phyloP scores from a whole-genome alignment of 2,113 vertebrate genomes.

The Pangasianodon gigas region DNA sequence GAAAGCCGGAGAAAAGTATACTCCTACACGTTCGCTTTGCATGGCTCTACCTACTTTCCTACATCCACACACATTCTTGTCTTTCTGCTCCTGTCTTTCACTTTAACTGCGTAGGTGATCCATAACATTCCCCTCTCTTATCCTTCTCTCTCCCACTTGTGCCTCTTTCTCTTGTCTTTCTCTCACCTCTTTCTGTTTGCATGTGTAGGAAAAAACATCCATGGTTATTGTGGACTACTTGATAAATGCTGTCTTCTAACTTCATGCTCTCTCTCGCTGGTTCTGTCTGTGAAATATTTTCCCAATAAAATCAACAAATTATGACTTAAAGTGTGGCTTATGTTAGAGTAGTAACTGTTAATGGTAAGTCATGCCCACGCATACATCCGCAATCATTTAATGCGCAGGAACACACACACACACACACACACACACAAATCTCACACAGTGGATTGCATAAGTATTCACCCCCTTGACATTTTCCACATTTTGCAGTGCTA shows the following conservation, averaged over 20 bases:
- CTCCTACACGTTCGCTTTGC: slow-evolving; percentile 33
- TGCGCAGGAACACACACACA: background rate
- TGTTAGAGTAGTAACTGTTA: background rate
- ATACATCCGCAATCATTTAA: background rate
- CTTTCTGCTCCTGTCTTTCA: background rate
- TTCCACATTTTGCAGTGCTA: background rate
- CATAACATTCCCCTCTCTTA: background rate
- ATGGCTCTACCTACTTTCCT: slow-evolving; percentile 4
- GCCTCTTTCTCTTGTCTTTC: slow-evolving; percentile 2
- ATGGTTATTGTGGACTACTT: slow-evolving; percentile 8
- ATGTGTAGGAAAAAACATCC: slow-evolving; percentile 9
- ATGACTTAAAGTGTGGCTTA: background rate
- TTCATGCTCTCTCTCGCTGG: background rate
- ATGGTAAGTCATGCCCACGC: background rate
- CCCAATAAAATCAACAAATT: background rate
- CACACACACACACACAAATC: background rate
- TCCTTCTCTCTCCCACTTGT: slow-evolving; percentile 17
- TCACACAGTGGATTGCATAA: background rate
- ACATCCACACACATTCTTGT: slow-evolving; percentile 25
- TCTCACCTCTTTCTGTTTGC: slow-evolving; percentile 15
- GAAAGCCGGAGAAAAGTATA: slow-evolving; percentile 9
- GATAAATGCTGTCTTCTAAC: slow-evolving; percentile 28
- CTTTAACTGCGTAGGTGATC: slow-evolving; percentile 4
- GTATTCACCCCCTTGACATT: background rate
- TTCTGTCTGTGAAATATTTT: slow-evolving; percentile 2